These are phyloP conservation scores for Virgularia gustaviana DNA, from an alignment of 92 coral and sea anemone species.

Conservation along the genomic window DNA sequence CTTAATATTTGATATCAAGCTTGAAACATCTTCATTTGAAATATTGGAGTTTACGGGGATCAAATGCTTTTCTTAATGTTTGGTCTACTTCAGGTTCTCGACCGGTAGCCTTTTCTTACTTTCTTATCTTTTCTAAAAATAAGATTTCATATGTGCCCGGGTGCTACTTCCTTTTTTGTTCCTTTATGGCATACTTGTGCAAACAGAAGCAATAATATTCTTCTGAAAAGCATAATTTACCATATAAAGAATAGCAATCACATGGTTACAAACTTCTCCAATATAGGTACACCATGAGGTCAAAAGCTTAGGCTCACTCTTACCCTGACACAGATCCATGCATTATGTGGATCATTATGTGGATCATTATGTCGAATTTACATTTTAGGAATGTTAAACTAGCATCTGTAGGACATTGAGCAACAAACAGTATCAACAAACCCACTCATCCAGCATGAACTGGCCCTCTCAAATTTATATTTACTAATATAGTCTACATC, in stretches of 20 bases:
- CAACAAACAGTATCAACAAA: too few species aligned
- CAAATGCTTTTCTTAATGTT: conserved; percentile 29
- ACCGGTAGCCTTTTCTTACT: not conserved
- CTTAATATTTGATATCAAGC: conserved; percentile 36
- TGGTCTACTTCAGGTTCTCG: too few species aligned
- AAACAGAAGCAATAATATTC: too few species aligned
- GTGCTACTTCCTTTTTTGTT: not conserved
- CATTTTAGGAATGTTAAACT: too few species aligned
- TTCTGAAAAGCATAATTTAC: too few species aligned
- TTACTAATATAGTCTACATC: conserved; percentile 1
- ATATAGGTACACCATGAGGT: conserved; percentile 8
- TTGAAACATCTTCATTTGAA: conserved; percentile 34
- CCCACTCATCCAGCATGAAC: not conserved
- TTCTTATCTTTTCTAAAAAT: not conserved
- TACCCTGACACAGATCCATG: not conserved
- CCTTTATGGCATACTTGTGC: too few species aligned
- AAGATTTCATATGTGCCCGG: not conserved
- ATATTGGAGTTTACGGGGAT: conserved; percentile 31
- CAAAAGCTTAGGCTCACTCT: not conserved
- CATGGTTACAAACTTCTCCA: conserved; percentile 12
- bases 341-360: too few species aligned
- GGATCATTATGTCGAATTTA: too few species aligned
- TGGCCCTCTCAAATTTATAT: conserved; percentile 1
- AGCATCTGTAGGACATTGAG: too few species aligned
- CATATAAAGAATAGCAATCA: too few species aligned